Evolutionary conservation across 2,797 vertebrate species (phyloP).

Genomic region (Clarias fuscus): DNA sequence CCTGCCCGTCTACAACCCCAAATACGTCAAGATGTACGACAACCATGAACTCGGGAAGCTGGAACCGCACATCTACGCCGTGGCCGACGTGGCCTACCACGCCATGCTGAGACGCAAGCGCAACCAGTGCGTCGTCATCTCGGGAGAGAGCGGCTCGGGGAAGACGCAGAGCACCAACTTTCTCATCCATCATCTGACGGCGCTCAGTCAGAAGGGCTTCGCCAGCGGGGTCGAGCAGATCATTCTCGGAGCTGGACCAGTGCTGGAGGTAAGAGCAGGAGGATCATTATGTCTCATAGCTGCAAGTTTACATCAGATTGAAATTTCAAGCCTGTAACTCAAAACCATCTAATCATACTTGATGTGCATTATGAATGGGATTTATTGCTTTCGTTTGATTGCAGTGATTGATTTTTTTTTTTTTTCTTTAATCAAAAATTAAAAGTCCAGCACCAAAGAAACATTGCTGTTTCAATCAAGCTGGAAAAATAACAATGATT

Average conservation of each 20-base stretch:
- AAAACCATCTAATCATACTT: neutral
- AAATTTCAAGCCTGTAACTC: neutral
- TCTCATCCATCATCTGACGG: constrained; percentile 97
- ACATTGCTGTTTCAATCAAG: neutral
- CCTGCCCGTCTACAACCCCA: constrained; percentile 98
- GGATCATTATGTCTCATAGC: neutral
- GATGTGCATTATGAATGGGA: neutral
- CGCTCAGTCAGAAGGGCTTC: constrained; percentile 98
- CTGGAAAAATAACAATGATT: neutral
- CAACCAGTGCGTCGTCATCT: constrained; percentile 98
- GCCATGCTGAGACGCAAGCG: constrained; percentile 91
- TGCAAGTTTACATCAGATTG: neutral
- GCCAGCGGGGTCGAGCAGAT: constrained; percentile 99
- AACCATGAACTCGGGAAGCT: constrained; percentile 93
- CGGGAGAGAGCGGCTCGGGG: constrained; percentile 96
- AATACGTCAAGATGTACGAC: constrained; percentile 99
- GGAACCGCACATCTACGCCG: constrained; percentile 95
- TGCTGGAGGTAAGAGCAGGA: constrained; percentile 87
- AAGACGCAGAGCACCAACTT: constrained; percentile 99
- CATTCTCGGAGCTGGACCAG: constrained; percentile 96
- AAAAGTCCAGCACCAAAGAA: neutral
- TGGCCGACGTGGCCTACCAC: constrained; percentile 96
- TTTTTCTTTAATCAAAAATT: too few species aligned
- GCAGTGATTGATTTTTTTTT: neutral
- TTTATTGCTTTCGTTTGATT: neutral